A percentile compares a stretch with the other conserved stretches of the same genome.
Conservation (phyloP, 2,113 vertebrate species). For the Varanus komodoensis region DNA sequence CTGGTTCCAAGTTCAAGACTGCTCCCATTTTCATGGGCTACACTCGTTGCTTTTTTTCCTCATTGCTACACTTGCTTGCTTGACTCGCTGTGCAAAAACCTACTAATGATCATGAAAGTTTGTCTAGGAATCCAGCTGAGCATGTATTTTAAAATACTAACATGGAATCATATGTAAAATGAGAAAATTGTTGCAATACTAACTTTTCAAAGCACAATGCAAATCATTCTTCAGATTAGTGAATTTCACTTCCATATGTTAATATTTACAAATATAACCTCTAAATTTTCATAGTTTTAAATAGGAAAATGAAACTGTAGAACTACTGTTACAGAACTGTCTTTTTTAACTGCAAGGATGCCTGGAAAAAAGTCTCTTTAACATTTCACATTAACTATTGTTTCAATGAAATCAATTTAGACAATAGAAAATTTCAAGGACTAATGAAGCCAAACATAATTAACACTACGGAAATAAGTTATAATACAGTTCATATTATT, state of each 20-base stretch:
- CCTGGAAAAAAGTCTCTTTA: not conserved
- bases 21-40: too few relatives aligned
- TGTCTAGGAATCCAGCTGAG: conserved; percentile 55
- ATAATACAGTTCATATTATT: conserved; percentile 58
- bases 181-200: conserved; percentile 53
- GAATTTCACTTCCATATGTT: conserved; percentile 37
- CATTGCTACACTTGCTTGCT: too few relatives aligned
- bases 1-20: too few relatives aligned
- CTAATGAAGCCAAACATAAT: conserved; percentile 70
- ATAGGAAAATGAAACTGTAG: conserved; percentile 50
- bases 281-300: conserved; percentile 54
- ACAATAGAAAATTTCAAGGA: conserved; percentile 69
- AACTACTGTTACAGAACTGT: conserved; percentile 43
- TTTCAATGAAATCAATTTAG: conserved; percentile 70
- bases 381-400: conserved; percentile 61
- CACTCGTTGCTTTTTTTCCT: not conserved
- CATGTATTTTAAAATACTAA: conserved; percentile 18
- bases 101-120: conserved; percentile 47
- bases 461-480: conserved; percentile 65
- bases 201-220: conserved; percentile 61
- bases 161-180: conserved; percentile 46
- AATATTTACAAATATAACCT: conserved; percentile 11
- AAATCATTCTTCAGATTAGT: conserved; percentile 53
- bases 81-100: conserved; percentile 33
- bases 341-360: conserved; percentile 58